Conservation (phyloP, 2,113 vertebrate genomes). For the Apeltes quadracus region DNA sequence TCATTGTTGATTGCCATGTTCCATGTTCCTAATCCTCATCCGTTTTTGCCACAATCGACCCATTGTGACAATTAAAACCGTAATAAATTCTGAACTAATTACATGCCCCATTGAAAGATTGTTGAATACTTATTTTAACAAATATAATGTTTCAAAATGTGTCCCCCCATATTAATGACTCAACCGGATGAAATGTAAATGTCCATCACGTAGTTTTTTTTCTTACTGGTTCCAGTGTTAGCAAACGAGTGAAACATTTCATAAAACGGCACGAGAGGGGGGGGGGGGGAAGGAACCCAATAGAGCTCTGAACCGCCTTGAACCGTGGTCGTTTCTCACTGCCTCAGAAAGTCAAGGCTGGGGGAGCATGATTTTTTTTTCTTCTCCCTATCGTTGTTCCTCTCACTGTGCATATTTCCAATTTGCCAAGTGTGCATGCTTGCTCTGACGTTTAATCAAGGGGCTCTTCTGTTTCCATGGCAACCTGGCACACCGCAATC, state of each 20-base stretch:
- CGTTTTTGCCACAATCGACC: too few relatives aligned
- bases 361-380: neutral
- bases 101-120: neutral
- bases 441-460: conserved; percentile 8
- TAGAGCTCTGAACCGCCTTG: conserved; percentile 4
- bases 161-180: neutral
- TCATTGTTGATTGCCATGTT: too few relatives aligned
- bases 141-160: neutral
- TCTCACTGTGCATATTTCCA: conserved; percentile 14
- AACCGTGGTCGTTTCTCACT: conserved; percentile 3
- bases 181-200: neutral
- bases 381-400: conserved; percentile 13
- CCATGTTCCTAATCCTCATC: too few relatives aligned
- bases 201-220: neutral
- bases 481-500: conserved; percentile 24
- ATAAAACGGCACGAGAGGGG: neutral
- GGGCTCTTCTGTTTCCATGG: conserved; percentile 41
- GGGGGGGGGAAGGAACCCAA: conserved; percentile 23
- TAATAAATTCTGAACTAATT: neutral
- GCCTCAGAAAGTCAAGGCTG: neutral
- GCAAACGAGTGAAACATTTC: neutral
- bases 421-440: conserved; percentile 19
- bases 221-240: neutral
- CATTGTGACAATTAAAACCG: too few relatives aligned
- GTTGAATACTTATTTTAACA: neutral